Evolutionary conservation across 2,797 vertebrate species (phyloP), one percentile per base, ranked within the genome.

Genomic region (Bovichtus variegatus): DNA sequence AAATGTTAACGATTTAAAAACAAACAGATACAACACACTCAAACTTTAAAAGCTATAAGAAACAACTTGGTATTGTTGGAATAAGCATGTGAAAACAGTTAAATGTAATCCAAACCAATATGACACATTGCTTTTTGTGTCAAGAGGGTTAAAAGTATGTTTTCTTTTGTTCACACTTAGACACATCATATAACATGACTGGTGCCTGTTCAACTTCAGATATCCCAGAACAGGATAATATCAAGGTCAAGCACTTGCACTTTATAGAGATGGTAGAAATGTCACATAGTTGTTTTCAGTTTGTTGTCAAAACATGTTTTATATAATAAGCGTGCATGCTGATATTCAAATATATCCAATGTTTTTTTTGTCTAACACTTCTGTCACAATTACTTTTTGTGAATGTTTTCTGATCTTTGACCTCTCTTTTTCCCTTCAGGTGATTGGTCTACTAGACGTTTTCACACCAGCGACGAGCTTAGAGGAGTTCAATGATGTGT

Each of bases 401-500:
- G 16, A 36, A 57, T 78, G 25, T 76, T 69, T 74, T 54, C 27
- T 76, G 57, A 80, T 71, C n/a, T 58, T 61, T 68, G 23, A 59
- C 51, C 36, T 86, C 23, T 87, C 12, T 74, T 13, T 71, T 63
- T 81, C 3, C 54, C 60, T 87, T 87, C 82, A 99, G 98, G 98
- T 99, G 76, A 99, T 99, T n/a, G 97, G 98, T 71, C 95, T 99
- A 9, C 90, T 99, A 93, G 97, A 99, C 71, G 97, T 98, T 76
- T 99, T 99, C 90, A 96, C 97, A 5, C 97, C 98, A 41, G 95
- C 95, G 51, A 96, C 96, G 43, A 96, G 93, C 54, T 93, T 99
- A 89, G 95, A 98, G 88, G 97, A 98, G 86, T 99, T 99, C 94
- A 97, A 93, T 83, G 98, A 99, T 72, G 98, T 99, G 98, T 99